Evolutionary conservation across 2,888 invertebrate genomes (phyloP).

Genomic region (Chalcis sispes): DNA sequence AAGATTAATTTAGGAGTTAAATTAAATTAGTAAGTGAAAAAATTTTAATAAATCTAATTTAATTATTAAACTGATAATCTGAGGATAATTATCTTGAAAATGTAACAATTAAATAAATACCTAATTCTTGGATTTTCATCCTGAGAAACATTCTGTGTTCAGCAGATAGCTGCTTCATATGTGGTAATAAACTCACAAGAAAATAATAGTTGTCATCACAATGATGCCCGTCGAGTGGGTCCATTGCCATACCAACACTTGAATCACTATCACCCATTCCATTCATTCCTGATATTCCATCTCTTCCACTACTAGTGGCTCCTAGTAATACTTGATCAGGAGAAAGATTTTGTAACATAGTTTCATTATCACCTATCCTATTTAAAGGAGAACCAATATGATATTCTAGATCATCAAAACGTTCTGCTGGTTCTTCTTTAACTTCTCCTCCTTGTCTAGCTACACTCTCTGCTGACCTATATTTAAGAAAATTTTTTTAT

Average conservation of each 20-base stretch:
- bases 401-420: conserved; percentile 66
- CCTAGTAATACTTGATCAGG: conserved; percentile 68
- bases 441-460: conserved; percentile 62
- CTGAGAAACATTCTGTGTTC: conserved; percentile 72
- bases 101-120: conserved; percentile 53
- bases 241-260: conserved; percentile 64
- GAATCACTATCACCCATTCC: conserved; percentile 64
- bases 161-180: conserved; percentile 71
- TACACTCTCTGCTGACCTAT: conserved; percentile 57
- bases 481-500: conserved; percentile 2
- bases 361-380: conserved; percentile 64
- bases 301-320: conserved; percentile 28
- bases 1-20: neutral
- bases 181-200: conserved; percentile 74
- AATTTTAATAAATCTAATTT: neutral
- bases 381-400: conserved; percentile 35
- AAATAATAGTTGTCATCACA: conserved; percentile 75
- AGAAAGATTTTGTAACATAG: conserved; percentile 69
- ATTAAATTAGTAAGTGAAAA: conserved; percentile 5
- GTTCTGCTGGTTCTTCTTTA: conserved; percentile 68
- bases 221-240: conserved; percentile 67
- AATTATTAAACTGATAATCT: neutral
- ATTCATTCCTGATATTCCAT: conserved; percentile 31
- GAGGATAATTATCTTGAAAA: conserved; percentile 63
- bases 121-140: conserved; percentile 74